Evolutionary conservation across 1,140 invertebrate species (phyloP).

Genomic region (Tetranychus urticae): DNA sequence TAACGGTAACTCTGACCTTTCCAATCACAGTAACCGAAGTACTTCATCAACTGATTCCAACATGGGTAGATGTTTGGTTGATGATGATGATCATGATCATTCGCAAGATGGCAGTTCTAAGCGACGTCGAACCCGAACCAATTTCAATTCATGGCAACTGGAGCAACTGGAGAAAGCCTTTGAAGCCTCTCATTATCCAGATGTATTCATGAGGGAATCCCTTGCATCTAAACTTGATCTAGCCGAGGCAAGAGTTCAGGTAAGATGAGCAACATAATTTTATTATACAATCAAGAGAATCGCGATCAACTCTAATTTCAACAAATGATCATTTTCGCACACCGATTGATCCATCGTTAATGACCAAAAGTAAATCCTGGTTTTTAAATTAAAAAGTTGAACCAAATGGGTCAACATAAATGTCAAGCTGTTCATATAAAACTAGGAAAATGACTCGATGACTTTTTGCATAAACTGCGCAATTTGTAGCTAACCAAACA

Average conservation of each 20-base stretch:
- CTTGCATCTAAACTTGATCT: slow-evolving; percentile 61
- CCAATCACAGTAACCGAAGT: not conserved
- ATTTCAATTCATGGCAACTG: slow-evolving; percentile 97
- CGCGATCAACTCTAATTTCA: too few species aligned
- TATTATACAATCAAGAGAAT: too few species aligned
- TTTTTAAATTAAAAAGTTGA: too few species aligned
- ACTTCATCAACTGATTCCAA: not conserved
- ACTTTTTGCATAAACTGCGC: too few species aligned
- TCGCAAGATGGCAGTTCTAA: slow-evolving; percentile 14
- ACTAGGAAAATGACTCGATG: too few species aligned
- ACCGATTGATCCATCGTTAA: too few species aligned
- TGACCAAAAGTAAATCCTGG: too few species aligned
- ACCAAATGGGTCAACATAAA: too few species aligned
- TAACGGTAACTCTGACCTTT: not conserved
- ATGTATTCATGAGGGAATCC: slow-evolving; percentile 75
- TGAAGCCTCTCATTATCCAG: slow-evolving; percentile 85
- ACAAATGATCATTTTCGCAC: too few species aligned
- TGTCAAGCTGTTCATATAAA: too few species aligned
- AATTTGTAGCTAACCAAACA: too few species aligned
- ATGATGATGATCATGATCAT: not conserved
- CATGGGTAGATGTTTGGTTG: not conserved
- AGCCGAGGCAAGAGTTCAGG: slow-evolving; percentile 91
- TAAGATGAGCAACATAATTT: slow-evolving; percentile 27
- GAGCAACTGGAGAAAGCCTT: slow-evolving; percentile 94
- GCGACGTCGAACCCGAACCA: slow-evolving; percentile 71